Base-by-base conservation (phyloP, 2,797 vertebrate genomes). In the Parambassis ranga region DNA sequence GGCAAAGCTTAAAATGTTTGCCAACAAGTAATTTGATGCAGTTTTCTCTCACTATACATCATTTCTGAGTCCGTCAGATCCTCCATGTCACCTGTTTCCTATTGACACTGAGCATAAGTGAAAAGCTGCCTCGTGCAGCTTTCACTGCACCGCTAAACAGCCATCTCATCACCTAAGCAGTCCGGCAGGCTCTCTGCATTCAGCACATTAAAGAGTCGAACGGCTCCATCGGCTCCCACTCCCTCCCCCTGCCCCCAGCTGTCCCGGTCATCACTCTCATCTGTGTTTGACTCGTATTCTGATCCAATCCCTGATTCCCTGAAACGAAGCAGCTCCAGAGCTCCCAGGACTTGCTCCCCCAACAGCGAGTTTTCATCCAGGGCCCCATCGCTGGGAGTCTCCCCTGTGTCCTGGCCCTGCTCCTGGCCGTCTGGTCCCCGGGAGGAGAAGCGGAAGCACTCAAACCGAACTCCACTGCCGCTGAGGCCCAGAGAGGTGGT, bases 221-320 rank as follows among this genome's bases (percentile, higher is more conserved):
- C 74, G 0, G 70, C 63, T 1, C 74, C 41, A 0, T 89, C 88
- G 0, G 47, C 63, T 37, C 71, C 83, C 0, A 1, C 43, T 1
- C 73, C 87, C 76, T 94, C 94, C 37, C 94, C 94, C 48, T 94
- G 95, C 2, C 94, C 95, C 95, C 94, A 97, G 70, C 94, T 95
- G 88, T 97, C 96, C 0, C 90, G 92, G 72, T 98, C 96, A 62
- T 98, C 95, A 0, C 96, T 98, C 84, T 97, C 96, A 7, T 98
- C 96, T 0, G 95, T 94, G 91, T 95, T 97, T 32, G 96, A 98
- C 81, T 98, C 96, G 0, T 96, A 96, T 81, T 97, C 96, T 0
- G 96, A 99, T 44, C 94, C 95, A 8, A 98, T 97, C 61, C 97
- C 95, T 0, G 96, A 98, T 88, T 98, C 96, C 1, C 94, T 92